Evolutionary conservation across 2,113 vertebrate species (phyloP).

Genomic region (Saccopteryx leptura): DNA sequence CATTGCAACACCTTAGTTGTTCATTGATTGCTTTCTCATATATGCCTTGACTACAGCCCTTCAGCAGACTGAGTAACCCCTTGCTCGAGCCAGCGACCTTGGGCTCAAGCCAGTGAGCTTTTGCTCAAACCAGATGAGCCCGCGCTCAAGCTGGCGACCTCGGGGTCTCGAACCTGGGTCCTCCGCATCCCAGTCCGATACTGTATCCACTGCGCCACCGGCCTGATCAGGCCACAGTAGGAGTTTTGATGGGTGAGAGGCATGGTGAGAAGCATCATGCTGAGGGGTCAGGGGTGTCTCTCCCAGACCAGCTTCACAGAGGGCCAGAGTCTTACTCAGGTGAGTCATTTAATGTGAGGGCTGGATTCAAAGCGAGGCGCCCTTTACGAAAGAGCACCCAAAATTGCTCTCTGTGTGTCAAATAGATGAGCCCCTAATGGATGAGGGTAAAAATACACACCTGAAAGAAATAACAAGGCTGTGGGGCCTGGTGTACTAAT

Average conservation of each 20-base stretch:
- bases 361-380: background rate
- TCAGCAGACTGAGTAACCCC: too few species aligned
- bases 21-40: too few species aligned
- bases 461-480: background rate
- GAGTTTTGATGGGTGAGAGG: background rate
- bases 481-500: rapidly evolving
- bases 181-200: too few species aligned
- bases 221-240: background rate
- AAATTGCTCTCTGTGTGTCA: background rate
- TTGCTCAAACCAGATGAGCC: too few species aligned
- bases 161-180: too few species aligned
- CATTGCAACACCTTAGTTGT: too few species aligned
- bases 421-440: background rate
- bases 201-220: too few species aligned
- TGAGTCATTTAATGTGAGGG: background rate
- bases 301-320: background rate
- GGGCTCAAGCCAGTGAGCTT: too few species aligned
- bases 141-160: too few species aligned
- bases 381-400: background rate
- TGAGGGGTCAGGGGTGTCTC: background rate
- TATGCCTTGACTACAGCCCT: too few species aligned
- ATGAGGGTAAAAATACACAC: background rate
- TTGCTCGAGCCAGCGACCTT: too few species aligned
- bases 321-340: background rate
- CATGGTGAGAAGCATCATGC: background rate